phyloP scores from a whole-genome alignment of 2,797 vertebrate species.

The Phalloptychus januarius region DNA sequence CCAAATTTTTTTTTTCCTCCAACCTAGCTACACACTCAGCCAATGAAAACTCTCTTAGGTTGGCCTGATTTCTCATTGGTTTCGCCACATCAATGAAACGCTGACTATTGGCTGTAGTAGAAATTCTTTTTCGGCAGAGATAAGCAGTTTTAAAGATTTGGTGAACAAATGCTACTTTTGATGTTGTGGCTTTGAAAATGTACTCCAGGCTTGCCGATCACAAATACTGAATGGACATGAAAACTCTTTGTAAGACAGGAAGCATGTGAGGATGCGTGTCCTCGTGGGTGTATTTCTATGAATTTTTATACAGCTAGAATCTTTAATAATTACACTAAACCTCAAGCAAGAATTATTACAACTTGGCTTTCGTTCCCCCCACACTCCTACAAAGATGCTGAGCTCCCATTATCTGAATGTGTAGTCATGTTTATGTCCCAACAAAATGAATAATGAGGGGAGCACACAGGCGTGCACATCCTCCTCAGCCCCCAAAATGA shows the following conservation, averaged over 20 bases:
- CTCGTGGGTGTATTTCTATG: conserved; percentile 10
- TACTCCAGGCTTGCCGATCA: conserved; percentile 52
- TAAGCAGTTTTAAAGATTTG: conserved; percentile 74
- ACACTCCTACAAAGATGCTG: background rate
- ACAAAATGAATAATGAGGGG: conserved; percentile 19
- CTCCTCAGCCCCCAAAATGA: conserved; percentile 59
- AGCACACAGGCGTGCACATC: conserved; percentile 22
- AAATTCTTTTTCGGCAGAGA: conserved; percentile 60
- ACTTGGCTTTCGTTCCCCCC: background rate
- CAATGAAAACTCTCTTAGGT: conserved; percentile 59
- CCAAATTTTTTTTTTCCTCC: conserved; percentile 37
- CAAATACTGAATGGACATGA: conserved; percentile 51
- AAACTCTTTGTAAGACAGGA: conserved; percentile 4
- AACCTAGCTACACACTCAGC: conserved; percentile 66
- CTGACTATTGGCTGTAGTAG: conserved; percentile 62
- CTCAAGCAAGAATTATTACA: background rate
- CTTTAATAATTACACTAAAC: background rate
- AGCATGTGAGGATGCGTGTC: conserved; percentile 6
- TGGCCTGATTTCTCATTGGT: conserved; percentile 78
- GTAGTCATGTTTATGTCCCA: conserved; percentile 8
- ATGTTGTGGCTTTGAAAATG: conserved; percentile 54
- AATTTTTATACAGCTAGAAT: conserved; percentile 7
- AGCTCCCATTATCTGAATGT: background rate
- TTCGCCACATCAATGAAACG: conserved; percentile 65
- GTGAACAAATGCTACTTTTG: conserved; percentile 68